A percentile compares a stretch with the other conserved stretches of the same genome.
phyloP scores from a whole-genome alignment of 2,113 vertebrate species.

The Chrysochloris asiatica region DNA sequence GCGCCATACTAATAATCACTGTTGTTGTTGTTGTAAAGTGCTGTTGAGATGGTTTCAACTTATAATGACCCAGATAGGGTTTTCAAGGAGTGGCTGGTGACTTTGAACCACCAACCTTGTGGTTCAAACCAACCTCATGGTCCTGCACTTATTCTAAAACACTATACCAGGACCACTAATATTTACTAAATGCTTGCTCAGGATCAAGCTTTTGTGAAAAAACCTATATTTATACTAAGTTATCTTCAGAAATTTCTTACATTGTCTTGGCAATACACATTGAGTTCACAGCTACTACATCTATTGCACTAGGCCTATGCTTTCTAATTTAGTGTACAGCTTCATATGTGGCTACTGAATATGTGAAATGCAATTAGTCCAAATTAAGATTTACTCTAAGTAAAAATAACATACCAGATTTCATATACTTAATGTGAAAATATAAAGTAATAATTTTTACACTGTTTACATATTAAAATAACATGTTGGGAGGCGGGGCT shows the following conservation, averaged over 20 bases:
- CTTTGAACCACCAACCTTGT: no score
- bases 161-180: no score
- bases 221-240: background rate
- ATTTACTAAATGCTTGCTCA: background rate
- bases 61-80: no score
- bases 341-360: no score
- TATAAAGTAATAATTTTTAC: background rate
- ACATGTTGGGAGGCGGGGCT: no score
- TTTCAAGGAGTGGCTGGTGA: no score
- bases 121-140: no score
- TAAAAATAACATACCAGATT: background rate
- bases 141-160: no score
- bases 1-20: no score
- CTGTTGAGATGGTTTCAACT: no score
- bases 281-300: background rate
- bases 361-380: background rate
- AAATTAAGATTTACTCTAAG: background rate
- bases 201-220: background rate
- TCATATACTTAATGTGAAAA: background rate
- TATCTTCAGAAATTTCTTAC: background rate
- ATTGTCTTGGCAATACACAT: background rate
- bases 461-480: background rate
- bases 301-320: no score
- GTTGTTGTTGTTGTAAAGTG: no score
- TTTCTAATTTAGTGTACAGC: background rate